Evolutionary conservation across 2,113 vertebrate genomes (phyloP), one percentile per base, ranked within the genome.

Genomic region (Hypomesus transpacificus): DNA sequence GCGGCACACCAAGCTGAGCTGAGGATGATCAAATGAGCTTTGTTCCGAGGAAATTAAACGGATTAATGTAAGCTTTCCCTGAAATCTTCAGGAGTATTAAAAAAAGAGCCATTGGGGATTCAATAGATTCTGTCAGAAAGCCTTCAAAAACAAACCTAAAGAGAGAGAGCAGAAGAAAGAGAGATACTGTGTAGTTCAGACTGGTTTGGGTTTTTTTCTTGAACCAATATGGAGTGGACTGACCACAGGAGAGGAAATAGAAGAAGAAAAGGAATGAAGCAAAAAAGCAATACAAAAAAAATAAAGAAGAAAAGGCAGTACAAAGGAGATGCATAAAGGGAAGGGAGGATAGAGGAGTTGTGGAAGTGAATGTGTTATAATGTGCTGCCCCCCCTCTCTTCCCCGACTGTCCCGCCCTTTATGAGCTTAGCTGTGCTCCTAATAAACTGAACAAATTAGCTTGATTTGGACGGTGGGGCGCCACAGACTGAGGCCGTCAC

Each of bases 41-140:
- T 91, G 87, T 83, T 87, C 82, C 66, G 82, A 90, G 91, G 91
- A 92, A 93, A 93, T 93, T 83, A 92, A 92, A 91, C 77, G 81
- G 85, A 90, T 88, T 89, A 86, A 76, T 82, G 82, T 85, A 77
- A 87, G 86, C 84, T 60, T 84, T 79, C 66, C 57, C 4, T 3
- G 21, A 75, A 66, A 88, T 79, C 85, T 89, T 73, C 80, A 57
- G 66, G 71, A 75, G 82, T 83, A 80, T 80, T 72, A 77, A 84
- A 85, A 83, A 84, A 81, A 84, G 69, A 46, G 69, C 84, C 83
- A 82, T 80, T 20, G 80, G 84, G 87, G 84, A 84, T 86, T 87
- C 22, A 21, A 22, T 82, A 82, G 78, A 87, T 84, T 90, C 85
- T 87, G 85, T 83, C 78, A 78, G 54, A 84, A 88, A 82, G 77